These are phyloP conservation scores for Campylomormyrus numenius DNA, from an alignment of 2,113 vertebrate species.

Conservation along the genomic window DNA sequence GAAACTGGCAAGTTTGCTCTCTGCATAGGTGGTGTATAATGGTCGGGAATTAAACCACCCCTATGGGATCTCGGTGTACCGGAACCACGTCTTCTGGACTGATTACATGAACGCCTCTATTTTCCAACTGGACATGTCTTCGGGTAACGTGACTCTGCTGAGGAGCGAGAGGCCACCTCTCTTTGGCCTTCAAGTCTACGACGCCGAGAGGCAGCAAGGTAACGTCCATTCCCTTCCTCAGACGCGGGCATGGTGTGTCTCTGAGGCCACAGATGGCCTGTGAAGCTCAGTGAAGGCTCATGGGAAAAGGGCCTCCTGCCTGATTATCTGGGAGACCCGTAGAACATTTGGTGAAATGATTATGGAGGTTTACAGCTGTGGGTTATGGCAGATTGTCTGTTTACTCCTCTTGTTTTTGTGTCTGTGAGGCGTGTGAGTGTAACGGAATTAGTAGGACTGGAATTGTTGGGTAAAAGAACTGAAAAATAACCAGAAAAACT, in stretches of 20 bases:
- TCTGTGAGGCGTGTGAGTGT: not conserved
- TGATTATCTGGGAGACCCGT: not conserved
- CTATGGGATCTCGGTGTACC: constrained; percentile 73
- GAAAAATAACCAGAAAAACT: not conserved
- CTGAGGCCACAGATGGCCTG: not conserved
- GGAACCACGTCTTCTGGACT: constrained; percentile 74
- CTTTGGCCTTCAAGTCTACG: constrained; percentile 78
- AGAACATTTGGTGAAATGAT: not conserved
- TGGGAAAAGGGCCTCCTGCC: not conserved
- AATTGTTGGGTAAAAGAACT: not conserved
- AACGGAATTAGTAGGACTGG: not conserved
- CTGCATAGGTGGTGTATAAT: constrained; percentile 70
- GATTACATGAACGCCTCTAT: constrained; percentile 83
- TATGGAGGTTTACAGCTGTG: not conserved
- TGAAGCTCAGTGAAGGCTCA: not conserved
- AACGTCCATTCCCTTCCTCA: constrained; percentile 16
- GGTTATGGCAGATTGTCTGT: not conserved
- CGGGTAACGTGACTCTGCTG: constrained; percentile 63
- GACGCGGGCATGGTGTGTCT: not conserved
- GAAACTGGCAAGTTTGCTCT: constrained; percentile 17
- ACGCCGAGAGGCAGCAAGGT: constrained; percentile 81
- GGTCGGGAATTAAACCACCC: constrained; percentile 79
- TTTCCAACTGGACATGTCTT: constrained; percentile 70
- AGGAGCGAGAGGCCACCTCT: constrained; percentile 73
- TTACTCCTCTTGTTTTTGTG: not conserved